Percentiles rank a stretch among this genome's conserved stretches.
phyloP scores from a whole-genome alignment of 1,140 invertebrate species.

The Coptotermes formosanus region DNA sequence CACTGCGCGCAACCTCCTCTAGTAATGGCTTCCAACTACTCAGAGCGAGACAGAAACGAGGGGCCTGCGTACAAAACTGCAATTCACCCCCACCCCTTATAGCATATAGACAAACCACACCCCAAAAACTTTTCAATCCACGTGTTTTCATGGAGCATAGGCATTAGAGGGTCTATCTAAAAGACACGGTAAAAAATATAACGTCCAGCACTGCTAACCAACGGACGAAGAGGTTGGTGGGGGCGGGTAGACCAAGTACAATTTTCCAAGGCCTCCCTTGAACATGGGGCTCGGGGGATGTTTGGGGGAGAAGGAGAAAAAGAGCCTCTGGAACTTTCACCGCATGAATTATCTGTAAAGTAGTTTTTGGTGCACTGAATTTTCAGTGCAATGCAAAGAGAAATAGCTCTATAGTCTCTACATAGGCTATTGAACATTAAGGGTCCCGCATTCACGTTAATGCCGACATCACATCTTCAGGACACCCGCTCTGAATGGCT shows the following conservation, averaged over 20 bases:
- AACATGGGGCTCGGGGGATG: neutral
- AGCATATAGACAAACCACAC: neutral
- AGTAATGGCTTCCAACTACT: neutral
- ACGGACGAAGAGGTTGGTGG: neutral
- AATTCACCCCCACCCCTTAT: neutral
- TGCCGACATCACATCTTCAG: neutral
- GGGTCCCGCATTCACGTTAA: neutral
- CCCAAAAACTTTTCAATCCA: conserved; percentile 18
- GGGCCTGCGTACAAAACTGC: conserved; percentile 8
- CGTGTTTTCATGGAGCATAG: conserved; percentile 14
- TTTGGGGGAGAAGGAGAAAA: conserved; percentile 14
- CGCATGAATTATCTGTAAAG: conserved; percentile 19
- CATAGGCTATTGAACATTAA: conserved; percentile 3
- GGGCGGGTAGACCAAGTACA: neutral
- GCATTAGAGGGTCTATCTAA: conserved; percentile 1
- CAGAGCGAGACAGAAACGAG: neutral
- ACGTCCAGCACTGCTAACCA: neutral
- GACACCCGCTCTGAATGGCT: neutral
- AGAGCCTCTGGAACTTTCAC: conserved; percentile 17
- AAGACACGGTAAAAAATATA: conserved; percentile 12
- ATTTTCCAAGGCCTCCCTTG: conserved; percentile 14
- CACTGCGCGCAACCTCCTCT: neutral
- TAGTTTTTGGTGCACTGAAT: conserved; percentile 16
- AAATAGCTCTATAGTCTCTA: conserved; percentile 15
- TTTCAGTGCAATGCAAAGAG: conserved; percentile 12